Evolutionary conservation across 1,140 invertebrate species (phyloP).

Genomic region (Pseudomyrmex dendroicus): DNA sequence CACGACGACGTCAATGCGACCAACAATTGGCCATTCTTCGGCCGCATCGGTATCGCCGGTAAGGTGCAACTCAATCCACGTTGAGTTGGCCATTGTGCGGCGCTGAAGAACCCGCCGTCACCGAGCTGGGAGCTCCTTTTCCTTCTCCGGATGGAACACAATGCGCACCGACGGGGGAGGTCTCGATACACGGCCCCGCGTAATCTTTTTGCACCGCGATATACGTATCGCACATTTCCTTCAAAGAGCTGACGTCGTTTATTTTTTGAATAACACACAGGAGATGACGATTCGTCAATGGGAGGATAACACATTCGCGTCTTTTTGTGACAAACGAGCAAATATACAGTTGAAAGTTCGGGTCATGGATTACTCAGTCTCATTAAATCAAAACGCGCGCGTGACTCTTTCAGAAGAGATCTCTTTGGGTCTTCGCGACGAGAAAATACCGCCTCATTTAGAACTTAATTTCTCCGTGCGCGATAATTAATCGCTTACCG

Average conservation of each 20-base stretch:
- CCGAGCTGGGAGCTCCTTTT: constrained; percentile 40
- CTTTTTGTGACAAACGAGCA: not conserved
- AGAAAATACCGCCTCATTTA: not conserved
- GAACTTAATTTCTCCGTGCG: constrained; percentile 5
- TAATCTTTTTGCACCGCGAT: constrained; percentile 33
- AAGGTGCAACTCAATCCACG: constrained; percentile 58
- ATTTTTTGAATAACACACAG: constrained; percentile 20
- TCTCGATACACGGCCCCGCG: constrained; percentile 29
- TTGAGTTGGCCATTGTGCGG: constrained; percentile 47
- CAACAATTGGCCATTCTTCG: constrained; percentile 69
- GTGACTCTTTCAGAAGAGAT: not conserved
- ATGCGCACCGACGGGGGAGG: constrained; percentile 16
- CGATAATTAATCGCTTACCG: constrained; percentile 47
- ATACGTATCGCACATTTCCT: not conserved
- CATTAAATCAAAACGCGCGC: not conserved
- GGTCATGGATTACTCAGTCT: too few species aligned
- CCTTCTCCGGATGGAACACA: constrained; percentile 49
- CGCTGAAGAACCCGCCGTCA: not conserved
- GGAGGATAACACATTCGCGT: constrained; percentile 3
- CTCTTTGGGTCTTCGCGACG: not conserved
- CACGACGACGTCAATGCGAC: constrained; percentile 38
- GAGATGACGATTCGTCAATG: constrained; percentile 16
- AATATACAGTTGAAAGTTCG: not conserved
- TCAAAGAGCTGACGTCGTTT: constrained; percentile 30
- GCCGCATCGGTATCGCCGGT: constrained; percentile 69